phyloP scores from a whole-genome alignment of 2,113 vertebrate species.

The Cinclus mexicanus region DNA sequence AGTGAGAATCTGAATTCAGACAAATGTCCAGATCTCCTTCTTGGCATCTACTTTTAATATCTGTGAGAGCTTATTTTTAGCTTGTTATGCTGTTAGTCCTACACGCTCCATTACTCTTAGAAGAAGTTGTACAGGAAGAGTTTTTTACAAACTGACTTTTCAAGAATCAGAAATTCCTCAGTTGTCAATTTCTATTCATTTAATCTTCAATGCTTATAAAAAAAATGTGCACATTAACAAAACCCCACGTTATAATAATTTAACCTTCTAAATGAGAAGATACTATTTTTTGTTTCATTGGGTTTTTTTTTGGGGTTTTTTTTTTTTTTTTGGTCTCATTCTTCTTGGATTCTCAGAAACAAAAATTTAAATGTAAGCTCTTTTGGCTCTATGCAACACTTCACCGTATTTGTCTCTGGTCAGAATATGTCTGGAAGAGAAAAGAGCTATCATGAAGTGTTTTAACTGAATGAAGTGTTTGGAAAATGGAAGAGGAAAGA shows the following conservation, averaged over 20 bases:
- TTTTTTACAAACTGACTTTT: not conserved
- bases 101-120: not conserved
- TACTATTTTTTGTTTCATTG: not conserved
- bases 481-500: not conserved
- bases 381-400: not conserved
- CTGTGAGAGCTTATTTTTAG: constrained; percentile 32
- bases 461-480: not conserved
- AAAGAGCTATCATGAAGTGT: not conserved
- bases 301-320: not conserved
- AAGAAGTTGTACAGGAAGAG: not conserved
- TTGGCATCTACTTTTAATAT: constrained; percentile 46
- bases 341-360: not conserved
- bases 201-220: not conserved
- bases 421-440: not conserved
- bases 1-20: constrained; percentile 46
- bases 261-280: not conserved
- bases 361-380: not conserved
- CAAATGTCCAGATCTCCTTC: constrained; percentile 28
- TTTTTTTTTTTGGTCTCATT: not conserved
- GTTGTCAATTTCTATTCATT: not conserved
- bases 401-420: not conserved
- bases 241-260: not conserved
- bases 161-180: not conserved
- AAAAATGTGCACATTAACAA: not conserved
- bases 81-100: constrained; percentile 37